Conservation (phyloP, 2,113 vertebrate species). For the Corydoras maculifer region DNA sequence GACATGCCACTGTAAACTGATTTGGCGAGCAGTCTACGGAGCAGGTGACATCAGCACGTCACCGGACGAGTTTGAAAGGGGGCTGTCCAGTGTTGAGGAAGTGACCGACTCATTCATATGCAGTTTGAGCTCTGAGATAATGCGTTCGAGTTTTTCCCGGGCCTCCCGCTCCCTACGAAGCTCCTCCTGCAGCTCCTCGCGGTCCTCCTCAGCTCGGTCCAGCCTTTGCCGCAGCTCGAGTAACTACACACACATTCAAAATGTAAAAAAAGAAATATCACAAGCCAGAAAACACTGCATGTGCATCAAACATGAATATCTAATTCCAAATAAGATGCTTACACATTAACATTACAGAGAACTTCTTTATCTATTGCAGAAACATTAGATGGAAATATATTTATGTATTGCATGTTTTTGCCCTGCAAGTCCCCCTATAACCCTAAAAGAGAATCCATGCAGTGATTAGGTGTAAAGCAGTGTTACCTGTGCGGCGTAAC, state of each 20-base stretch:
- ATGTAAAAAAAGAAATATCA: no score
- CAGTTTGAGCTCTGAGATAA: conserved; percentile 76
- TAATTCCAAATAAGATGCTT: no score
- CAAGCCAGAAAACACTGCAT: no score
- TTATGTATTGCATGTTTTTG: no score
- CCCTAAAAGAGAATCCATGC: not conserved
- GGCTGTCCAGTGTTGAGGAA: conserved; percentile 21
- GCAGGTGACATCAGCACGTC: conserved; percentile 24
- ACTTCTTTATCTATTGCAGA: no score
- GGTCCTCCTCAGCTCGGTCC: conserved; percentile 79
- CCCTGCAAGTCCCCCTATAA: no score
- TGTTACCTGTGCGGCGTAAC: conserved; percentile 77
- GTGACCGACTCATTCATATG: conserved; percentile 66
- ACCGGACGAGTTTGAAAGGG: conserved; percentile 22
- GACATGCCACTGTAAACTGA: not conserved
- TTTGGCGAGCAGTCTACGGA: conserved; percentile 11
- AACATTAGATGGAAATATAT: no score
- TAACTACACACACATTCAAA: conserved; percentile 56
- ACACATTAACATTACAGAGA: no score
- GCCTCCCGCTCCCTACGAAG: conserved; percentile 77
- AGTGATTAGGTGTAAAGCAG: not conserved
- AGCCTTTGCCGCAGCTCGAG: conserved; percentile 74
- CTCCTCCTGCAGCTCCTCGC: conserved; percentile 79
- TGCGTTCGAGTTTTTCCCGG: conserved; percentile 75
- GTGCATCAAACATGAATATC: no score